These are phyloP conservation scores for Tenthredo amoena DNA, from an alignment of 2,888 invertebrate species.

Conservation along the genomic window DNA sequence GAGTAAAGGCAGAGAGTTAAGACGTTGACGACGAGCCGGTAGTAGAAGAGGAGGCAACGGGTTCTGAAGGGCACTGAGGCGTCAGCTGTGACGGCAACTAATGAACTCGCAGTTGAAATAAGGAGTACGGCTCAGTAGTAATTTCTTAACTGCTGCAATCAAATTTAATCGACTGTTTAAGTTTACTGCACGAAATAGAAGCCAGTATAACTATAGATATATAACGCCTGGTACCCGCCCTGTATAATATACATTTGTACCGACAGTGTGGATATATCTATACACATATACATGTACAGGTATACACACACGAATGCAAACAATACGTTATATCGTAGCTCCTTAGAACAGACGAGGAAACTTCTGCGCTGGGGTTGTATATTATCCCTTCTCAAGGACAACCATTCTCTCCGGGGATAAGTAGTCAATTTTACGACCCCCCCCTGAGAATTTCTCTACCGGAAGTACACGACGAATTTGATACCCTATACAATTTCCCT, in stretches of 20 bases:
- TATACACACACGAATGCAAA: conserved; percentile 26
- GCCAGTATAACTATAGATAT: neutral
- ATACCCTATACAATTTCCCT: conserved; percentile 40
- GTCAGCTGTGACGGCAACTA: conserved; percentile 53
- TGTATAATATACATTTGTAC: conserved; percentile 14
- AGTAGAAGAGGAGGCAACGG: conserved; percentile 1
- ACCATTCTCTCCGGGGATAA: conserved; percentile 36
- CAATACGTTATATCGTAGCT: conserved; percentile 34
- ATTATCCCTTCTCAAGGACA: conserved; percentile 48
- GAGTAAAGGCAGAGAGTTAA: conserved; percentile 10
- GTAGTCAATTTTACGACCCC: conserved; percentile 45
- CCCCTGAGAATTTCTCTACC: conserved; percentile 25
- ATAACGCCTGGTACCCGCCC: conserved; percentile 4
- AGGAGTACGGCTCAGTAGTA: conserved; percentile 50
- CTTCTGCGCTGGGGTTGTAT: conserved; percentile 37
- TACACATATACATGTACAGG: neutral
- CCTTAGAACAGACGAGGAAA: conserved; percentile 45
- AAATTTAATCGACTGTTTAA: conserved; percentile 53
- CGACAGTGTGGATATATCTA: neutral
- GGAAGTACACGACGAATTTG: conserved; percentile 36
- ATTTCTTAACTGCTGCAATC: conserved; percentile 52
- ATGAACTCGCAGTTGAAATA: conserved; percentile 51
- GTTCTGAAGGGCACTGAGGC: conserved; percentile 48
- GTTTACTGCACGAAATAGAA: conserved; percentile 50
- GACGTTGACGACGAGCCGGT: conserved; percentile 27